A percentile compares a stretch with the other conserved stretches of the same genome.
These are phyloP conservation scores for Zenarchopterus dispar DNA, from an alignment of 2,797 vertebrate species.

Conservation along the genomic window DNA sequence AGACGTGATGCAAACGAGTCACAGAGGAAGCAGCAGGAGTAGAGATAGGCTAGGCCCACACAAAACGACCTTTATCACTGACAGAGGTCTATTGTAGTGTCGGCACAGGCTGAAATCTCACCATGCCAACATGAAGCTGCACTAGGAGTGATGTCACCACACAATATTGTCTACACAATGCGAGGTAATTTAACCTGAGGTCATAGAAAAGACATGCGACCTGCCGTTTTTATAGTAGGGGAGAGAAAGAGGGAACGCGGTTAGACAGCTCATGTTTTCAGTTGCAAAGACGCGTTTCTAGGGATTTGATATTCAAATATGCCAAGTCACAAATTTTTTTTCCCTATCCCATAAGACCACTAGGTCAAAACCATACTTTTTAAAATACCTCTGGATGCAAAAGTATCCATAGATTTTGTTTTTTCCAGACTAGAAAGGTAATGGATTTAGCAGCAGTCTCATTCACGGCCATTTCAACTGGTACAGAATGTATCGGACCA, in stretches of 20 bases:
- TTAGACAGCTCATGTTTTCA: too few relatives aligned
- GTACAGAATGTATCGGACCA: too few relatives aligned
- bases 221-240: neutral
- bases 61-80: slow-evolving; percentile 48
- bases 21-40: slow-evolving; percentile 51
- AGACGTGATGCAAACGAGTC: slow-evolving; percentile 58
- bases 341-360: too few relatives aligned
- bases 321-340: neutral
- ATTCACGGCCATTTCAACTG: too few relatives aligned
- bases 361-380: too few relatives aligned
- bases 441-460: too few relatives aligned
- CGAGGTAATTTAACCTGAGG: slow-evolving; percentile 30
- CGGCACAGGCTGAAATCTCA: slow-evolving; percentile 23
- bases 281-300: neutral
- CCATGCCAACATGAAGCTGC: slow-evolving; percentile 41
- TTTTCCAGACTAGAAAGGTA: too few relatives aligned
- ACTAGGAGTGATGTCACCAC: slow-evolving; percentile 61
- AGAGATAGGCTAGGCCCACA: slow-evolving; percentile 46
- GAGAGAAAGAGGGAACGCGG: too few relatives aligned
- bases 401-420: too few relatives aligned
- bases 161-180: slow-evolving; percentile 35
- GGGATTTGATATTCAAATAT: neutral
- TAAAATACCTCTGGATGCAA: too few relatives aligned
- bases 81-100: slow-evolving; percentile 52
- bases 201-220: neutral